Base-by-base conservation (phyloP, 2,797 vertebrate species). In the Fistularia commersonii region DNA sequence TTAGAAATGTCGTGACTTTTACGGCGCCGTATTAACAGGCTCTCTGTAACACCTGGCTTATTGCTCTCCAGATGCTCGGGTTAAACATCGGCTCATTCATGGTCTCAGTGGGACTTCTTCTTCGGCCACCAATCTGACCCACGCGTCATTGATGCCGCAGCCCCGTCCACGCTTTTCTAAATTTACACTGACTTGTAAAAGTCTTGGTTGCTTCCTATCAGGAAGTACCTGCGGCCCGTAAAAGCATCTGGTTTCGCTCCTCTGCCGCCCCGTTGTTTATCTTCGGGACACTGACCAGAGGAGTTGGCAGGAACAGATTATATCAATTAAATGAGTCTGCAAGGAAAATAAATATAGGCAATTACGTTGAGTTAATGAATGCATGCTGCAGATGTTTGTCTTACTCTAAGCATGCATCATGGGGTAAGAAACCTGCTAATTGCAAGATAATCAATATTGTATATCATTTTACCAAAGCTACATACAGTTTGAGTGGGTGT, bases 171-270 rank as follows among this genome's bases (percentile, higher is more conserved):
- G 59, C 62, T 59, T 54, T 74, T 9, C 66, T 62, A 68, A 43
- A 67, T 85, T 76, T 72, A 53, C 64, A 45, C 64, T 63, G 74
- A 81, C 73, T 72, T 77, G 69, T 23, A 23, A 23, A 23, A 23
- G 23, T 23, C 23, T 23, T 23, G 23, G 23, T 23, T 23, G 23
- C 23, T 23, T 23, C 23, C 23, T 23, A 23, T 23, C 23, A 23
- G 55, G 48, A 61, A 66, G 49, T 66, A 66, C 71, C 75, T 72
- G 71, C 64, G 68, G 69, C 63, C 65, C 52, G 47, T 33, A 37
- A 64, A 66, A 58, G 42, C 58, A 43, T 69, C 59, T 72, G 63
- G 11, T 57, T 59, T 52, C 31, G 37, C 52, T 53, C 14, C 44
- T n/a, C 15, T 23, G 23, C 23, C 23, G 23, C 23, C 2, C 23